phyloP scores from a whole-genome alignment of 64 coral and sea anemone genomes.

The Dendronephthya gigantea region DNA sequence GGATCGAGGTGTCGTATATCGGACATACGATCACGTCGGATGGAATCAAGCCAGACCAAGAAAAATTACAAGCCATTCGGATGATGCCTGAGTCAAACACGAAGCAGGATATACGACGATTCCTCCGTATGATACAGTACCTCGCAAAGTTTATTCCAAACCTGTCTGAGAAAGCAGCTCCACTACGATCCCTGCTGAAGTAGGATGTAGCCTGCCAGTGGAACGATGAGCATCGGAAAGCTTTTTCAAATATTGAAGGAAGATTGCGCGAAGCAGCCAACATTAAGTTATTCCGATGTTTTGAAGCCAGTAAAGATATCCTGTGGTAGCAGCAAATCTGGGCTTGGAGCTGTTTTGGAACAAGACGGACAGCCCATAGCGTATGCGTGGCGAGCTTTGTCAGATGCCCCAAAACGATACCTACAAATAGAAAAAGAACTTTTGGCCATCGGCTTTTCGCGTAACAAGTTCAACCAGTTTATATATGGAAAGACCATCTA shows the following conservation, averaged over 20 bases:
- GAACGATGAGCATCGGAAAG: neutral
- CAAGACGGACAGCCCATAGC: neutral
- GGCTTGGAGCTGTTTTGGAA: neutral
- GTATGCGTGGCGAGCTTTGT: neutral
- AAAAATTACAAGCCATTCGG: neutral
- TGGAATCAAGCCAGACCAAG: neutral
- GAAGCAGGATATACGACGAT: neutral
- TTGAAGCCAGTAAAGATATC: neutral
- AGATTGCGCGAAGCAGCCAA: neutral
- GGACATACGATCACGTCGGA: neutral
- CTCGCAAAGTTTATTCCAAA: neutral
- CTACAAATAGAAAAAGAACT: neutral
- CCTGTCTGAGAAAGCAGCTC: neutral
- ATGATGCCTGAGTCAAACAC: neutral
- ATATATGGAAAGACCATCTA: neutral
- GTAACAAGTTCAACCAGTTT: neutral
- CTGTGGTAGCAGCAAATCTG: neutral
- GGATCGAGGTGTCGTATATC: neutral
- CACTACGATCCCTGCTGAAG: neutral
- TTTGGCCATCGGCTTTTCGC: neutral
- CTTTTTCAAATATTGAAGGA: neutral
- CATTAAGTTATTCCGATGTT: neutral
- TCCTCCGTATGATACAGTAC: neutral
- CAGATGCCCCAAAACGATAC: neutral
- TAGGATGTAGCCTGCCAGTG: neutral